A percentile compares a stretch with the other conserved stretches of the same genome.
Conservation (phyloP, 2,113 vertebrate species). For the Halcyon malimbica region DNA sequence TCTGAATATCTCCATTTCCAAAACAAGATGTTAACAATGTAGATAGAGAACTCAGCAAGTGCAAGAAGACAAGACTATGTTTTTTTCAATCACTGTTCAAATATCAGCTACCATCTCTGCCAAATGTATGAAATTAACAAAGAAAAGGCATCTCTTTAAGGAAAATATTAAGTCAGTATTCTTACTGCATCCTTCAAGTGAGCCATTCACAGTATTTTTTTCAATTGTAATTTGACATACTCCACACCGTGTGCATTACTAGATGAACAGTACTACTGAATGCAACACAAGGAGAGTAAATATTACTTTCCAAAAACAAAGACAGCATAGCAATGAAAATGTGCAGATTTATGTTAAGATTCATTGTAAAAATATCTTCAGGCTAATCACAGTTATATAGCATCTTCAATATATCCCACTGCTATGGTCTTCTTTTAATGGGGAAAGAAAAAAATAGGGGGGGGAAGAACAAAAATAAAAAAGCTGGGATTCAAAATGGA, state of each 20-base stretch:
- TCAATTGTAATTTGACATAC: not conserved
- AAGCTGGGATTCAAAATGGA: not conserved
- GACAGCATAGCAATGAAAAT: not conserved
- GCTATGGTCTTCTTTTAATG: not conserved
- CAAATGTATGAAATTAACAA: not conserved
- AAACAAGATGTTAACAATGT: constrained; percentile 1
- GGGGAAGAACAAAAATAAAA: not conserved
- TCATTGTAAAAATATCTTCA: not conserved
- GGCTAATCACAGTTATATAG: not conserved
- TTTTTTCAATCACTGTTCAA: not conserved
- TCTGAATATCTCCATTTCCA: not conserved
- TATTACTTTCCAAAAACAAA: not conserved
- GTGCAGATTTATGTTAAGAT: not conserved
- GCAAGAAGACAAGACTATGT: not conserved
- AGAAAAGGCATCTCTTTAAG: not conserved
- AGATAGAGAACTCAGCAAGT: not conserved
- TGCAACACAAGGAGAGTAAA: not conserved
- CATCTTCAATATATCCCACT: not conserved
- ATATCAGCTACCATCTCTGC: not conserved
- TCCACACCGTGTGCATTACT: not conserved
- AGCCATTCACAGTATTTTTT: not conserved
- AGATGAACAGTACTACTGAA: not conserved
- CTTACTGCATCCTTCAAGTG: not conserved
- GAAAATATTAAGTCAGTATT: not conserved
- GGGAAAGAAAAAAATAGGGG: no score